A percentile compares a stretch with the other conserved stretches of the same genome.
Conservation (phyloP, 1,140 invertebrate species). For the Drosophila kikkawai region DNA sequence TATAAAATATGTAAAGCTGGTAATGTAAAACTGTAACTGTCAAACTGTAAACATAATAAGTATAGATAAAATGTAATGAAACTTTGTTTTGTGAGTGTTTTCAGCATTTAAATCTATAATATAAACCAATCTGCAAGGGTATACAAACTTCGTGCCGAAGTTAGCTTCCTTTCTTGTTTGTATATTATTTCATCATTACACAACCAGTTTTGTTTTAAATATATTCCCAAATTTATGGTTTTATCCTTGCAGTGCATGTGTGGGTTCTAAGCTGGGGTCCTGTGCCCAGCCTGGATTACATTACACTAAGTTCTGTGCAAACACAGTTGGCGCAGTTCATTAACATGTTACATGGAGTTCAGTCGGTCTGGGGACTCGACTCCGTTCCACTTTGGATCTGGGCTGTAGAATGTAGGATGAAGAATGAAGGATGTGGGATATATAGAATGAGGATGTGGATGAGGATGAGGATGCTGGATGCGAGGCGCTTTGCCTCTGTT, state of each 20-base stretch:
- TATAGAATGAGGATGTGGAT: not conserved
- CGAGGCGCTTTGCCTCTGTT: constrained; percentile 67
- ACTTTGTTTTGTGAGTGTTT: no score
- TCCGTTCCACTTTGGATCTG: constrained; percentile 60
- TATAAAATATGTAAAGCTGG: no score
- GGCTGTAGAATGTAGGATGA: constrained; percentile 13
- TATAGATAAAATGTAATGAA: no score
- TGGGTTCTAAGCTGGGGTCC: constrained; percentile 19
- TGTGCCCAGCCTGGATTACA: constrained; percentile 69
- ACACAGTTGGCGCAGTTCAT: constrained; percentile 83
- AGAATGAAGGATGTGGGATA: constrained; percentile 25
- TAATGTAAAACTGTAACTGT: no score
- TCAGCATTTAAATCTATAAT: no score
- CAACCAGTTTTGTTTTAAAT: not conserved
- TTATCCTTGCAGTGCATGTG: constrained; percentile 11
- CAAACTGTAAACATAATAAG: no score
- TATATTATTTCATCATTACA: not conserved
- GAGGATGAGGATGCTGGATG: constrained; percentile 13
- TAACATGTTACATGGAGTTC: constrained; percentile 82
- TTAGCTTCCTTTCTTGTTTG: no score
- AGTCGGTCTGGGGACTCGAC: constrained; percentile 65
- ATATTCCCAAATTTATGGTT: not conserved
- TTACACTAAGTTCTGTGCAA: constrained; percentile 84
- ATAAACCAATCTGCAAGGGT: no score
- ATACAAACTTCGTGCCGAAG: no score